Conservation (phyloP, 2,888 invertebrate species). For the Biston stratarius region DNA sequence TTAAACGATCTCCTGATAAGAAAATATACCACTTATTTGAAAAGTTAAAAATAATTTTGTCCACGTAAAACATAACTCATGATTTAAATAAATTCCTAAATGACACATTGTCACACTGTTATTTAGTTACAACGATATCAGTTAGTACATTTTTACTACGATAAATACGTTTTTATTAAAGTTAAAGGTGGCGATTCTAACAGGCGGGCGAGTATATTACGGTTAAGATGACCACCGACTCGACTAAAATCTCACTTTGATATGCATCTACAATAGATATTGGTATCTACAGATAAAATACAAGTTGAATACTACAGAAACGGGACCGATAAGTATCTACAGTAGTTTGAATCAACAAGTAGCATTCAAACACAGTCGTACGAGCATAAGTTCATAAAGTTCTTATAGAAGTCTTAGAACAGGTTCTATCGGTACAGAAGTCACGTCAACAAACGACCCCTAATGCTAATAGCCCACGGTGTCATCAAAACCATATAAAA, state of each 20-base stretch:
- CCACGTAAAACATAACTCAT: no score
- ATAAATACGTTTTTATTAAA: not conserved
- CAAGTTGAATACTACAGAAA: slow-evolving; percentile 16
- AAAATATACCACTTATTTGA: no score
- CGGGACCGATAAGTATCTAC: slow-evolving; percentile 27
- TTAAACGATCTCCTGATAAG: no score
- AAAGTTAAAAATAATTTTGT: no score
- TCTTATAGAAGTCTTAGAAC: slow-evolving; percentile 49
- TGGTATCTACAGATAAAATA: not conserved
- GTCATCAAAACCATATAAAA: slow-evolving; percentile 51
- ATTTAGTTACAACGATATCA: not conserved
- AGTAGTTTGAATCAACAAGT: slow-evolving; percentile 14
- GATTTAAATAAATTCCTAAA: not conserved
- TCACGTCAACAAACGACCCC: slow-evolving; percentile 75
- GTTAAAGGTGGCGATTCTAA: no score
- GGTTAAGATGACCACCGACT: no score
- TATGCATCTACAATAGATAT: no score
- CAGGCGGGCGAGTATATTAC: no score
- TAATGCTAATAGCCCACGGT: slow-evolving; percentile 60
- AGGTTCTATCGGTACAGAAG: slow-evolving; percentile 65
- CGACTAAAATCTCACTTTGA: no score
- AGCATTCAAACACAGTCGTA: slow-evolving; percentile 24
- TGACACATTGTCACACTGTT: not conserved
- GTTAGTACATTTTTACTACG: not conserved
- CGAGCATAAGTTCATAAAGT: slow-evolving; percentile 3